Conservation (phyloP, 2,113 vertebrate species). For the Jacana jacana region DNA sequence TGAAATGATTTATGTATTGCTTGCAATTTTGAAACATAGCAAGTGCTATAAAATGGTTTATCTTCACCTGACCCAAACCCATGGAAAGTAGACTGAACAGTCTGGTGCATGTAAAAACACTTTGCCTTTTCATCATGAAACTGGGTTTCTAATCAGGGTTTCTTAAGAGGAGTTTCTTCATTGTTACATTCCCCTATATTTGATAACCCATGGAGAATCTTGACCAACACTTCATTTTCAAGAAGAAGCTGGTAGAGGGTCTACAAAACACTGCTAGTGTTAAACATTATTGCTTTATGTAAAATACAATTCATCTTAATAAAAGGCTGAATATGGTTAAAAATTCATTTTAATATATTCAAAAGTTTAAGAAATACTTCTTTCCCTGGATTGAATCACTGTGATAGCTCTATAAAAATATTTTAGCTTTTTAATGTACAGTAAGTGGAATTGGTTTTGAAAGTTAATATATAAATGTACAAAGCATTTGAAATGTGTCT, state of each 20-base stretch:
- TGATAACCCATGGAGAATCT: not conserved
- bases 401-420: not conserved
- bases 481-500: not conserved
- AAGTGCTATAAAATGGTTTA: not conserved
- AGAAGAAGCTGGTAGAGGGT: not conserved
- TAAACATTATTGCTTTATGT: not conserved
- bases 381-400: not conserved
- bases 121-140: not conserved
- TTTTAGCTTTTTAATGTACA: not conserved
- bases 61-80: not conserved
- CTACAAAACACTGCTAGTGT: not conserved
- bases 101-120: not conserved
- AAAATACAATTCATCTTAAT: not conserved
- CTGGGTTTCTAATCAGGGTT: not conserved
- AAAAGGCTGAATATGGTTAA: not conserved
- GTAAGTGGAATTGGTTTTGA: not conserved
- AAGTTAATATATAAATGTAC: not conserved
- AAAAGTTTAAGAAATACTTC: not conserved
- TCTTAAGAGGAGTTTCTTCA: not conserved
- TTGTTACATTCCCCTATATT: not conserved
- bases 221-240: not conserved
- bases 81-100: not conserved
- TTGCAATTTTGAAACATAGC: not conserved
- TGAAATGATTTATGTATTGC: not conserved
- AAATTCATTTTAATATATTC: not conserved